phyloP scores from a whole-genome alignment of 2,113 vertebrate species.

The Myxocyprinus asiaticus region DNA sequence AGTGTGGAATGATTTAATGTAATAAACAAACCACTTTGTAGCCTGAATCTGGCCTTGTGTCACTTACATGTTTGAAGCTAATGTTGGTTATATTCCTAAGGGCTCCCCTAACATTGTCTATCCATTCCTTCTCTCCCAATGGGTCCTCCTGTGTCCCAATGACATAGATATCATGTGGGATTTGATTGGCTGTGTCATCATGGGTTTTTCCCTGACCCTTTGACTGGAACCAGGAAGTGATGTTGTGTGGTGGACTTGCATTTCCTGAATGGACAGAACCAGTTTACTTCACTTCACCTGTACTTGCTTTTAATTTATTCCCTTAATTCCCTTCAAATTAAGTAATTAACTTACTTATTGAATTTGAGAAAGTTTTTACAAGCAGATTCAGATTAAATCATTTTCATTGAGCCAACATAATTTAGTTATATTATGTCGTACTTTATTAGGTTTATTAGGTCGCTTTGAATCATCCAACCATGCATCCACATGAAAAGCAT shows the following conservation, averaged over 20 bases:
- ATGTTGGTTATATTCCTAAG: conserved; percentile 91
- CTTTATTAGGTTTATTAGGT: no score
- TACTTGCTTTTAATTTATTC: no score
- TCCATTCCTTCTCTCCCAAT: conserved; percentile 90
- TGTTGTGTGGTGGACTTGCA: conserved; percentile 84
- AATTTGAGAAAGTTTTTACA: no score
- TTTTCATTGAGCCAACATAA: no score
- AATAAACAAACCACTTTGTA: no score
- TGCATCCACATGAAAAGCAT: no score
- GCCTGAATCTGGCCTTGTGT: neutral
- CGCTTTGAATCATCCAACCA: no score
- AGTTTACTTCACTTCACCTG: neutral
- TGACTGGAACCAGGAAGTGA: conserved; percentile 94
- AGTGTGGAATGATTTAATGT: no score
- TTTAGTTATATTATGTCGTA: no score
- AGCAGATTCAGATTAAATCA: no score
- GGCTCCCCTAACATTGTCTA: conserved; percentile 82
- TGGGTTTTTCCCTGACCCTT: conserved; percentile 93
- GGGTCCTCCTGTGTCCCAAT: conserved; percentile 96
- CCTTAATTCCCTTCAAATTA: no score
- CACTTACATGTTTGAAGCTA: conserved; percentile 89
- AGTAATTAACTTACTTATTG: no score
- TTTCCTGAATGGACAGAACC: conserved; percentile 78
- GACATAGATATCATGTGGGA: conserved; percentile 96
- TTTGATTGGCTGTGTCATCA: conserved; percentile 93